Conservation (phyloP, 1,140 invertebrate genomes). For the Belonocnema kinseyi region DNA sequence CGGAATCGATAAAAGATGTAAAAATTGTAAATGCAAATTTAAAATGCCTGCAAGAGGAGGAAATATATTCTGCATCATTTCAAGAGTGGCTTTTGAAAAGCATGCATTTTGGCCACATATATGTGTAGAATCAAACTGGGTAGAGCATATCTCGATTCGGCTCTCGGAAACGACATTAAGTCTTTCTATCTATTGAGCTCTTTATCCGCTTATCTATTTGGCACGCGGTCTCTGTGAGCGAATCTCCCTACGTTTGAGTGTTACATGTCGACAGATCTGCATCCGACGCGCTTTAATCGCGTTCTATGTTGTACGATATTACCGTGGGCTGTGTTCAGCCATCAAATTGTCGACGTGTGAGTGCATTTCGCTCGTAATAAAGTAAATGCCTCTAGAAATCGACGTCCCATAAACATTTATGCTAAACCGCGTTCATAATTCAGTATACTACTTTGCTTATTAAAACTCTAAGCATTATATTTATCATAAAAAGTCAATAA, state of each 20-base stretch:
- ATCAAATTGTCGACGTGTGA: conserved; percentile 10
- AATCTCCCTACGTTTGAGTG: conserved; percentile 4
- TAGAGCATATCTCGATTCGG: conserved; percentile 3
- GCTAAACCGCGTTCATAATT: neutral
- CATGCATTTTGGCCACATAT: neutral
- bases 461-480: neutral
- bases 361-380: conserved; percentile 4
- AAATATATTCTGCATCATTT: too few relatives aligned
- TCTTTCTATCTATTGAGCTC: conserved; percentile 28
- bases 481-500: too few relatives aligned
- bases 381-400: neutral
- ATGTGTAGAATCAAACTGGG: neutral
- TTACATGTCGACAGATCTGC: conserved; percentile 17
- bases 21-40: too few relatives aligned
- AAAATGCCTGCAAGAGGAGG: too few relatives aligned
- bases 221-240: conserved; percentile 17
- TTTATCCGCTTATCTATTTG: conserved; percentile 29
- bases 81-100: neutral
- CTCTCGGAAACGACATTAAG: conserved; percentile 11
- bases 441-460: neutral
- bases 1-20: too few relatives aligned
- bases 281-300: conserved; percentile 27
- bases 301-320: neutral
- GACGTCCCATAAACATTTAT: neutral
- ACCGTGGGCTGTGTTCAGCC: neutral